These are phyloP conservation scores for Cygnus atratus DNA, from an alignment of 2,113 vertebrate genomes.

Conservation along the genomic window DNA sequence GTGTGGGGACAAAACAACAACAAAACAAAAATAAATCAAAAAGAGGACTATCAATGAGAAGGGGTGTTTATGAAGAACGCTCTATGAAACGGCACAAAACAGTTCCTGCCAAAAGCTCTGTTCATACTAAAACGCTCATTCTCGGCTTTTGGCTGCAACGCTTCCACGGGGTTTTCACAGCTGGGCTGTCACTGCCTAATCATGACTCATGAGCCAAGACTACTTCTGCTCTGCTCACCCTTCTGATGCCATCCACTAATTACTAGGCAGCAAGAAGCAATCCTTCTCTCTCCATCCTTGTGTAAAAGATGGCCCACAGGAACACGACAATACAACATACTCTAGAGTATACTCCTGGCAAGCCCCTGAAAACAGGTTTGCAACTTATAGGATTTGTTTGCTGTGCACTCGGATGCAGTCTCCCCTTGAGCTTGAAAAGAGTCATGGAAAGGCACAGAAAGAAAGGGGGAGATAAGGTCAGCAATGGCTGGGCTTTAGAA, in stretches of 20 bases:
- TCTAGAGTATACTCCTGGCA: background rate
- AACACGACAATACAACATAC: background rate
- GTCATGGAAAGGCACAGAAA: background rate
- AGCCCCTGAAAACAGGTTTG: background rate
- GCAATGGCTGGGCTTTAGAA: background rate
- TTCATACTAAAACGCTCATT: background rate
- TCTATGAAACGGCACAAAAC: background rate
- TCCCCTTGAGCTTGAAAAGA: background rate
- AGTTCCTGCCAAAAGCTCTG: background rate
- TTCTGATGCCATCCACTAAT: background rate
- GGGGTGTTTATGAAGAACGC: accelerated
- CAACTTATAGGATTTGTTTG: background rate
- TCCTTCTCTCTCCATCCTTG: background rate
- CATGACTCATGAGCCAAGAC: background rate
- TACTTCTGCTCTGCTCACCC: background rate
- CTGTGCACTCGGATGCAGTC: background rate
- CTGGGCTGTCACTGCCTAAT: background rate
- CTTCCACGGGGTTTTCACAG: background rate
- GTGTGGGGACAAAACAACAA: background rate
- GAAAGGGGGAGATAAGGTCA: background rate
- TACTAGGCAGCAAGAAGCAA: background rate
- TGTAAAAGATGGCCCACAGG: background rate
- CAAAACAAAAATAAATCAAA: background rate
- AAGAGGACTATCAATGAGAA: background rate
- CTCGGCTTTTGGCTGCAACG: background rate